These are phyloP conservation scores for Mimumesa dahlbomi DNA, from an alignment of 2,888 invertebrate genomes.

Conservation along the genomic window DNA sequence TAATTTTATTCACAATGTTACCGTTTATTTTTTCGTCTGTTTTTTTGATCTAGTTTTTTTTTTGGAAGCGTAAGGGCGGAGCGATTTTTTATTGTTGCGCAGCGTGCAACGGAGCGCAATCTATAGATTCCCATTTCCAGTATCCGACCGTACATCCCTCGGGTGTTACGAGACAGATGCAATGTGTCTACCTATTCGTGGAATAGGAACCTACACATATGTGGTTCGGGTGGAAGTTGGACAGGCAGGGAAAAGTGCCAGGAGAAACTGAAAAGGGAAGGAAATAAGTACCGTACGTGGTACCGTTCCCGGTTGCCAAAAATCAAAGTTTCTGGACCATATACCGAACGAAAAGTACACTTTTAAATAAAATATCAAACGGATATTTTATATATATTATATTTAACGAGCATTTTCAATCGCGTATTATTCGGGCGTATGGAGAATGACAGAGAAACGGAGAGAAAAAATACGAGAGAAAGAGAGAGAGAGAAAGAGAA, in stretches of 20 bases:
- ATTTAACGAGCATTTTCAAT: constrained; percentile 31
- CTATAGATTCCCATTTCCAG: constrained; percentile 20
- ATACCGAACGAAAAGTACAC: constrained; percentile 4
- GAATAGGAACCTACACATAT: constrained; percentile 39
- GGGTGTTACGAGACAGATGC: constrained; percentile 44
- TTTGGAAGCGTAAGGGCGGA: background rate
- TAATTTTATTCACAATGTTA: too few species aligned
- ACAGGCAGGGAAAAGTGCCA: constrained; percentile 61
- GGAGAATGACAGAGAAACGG: too few species aligned
- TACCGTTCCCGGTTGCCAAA: constrained; percentile 50
- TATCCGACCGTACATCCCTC: constrained; percentile 28
- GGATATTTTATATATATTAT: constrained; percentile 24
- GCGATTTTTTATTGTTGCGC: constrained; percentile 27
- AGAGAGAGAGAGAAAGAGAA: constrained; percentile 18
- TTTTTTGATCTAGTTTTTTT: background rate
- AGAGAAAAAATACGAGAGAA: constrained; percentile 17
- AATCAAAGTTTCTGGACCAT: constrained; percentile 57
- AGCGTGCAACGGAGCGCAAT: constrained; percentile 5
- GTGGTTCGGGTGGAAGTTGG: constrained; percentile 48
- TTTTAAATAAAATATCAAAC: constrained; percentile 20
- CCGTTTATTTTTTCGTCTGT: too few species aligned
- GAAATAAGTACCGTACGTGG: constrained; percentile 51
- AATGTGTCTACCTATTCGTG: constrained; percentile 45
- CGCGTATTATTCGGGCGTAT: constrained; percentile 32
- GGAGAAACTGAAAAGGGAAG: constrained; percentile 52